Base-by-base conservation (phyloP, 2,113 vertebrate species). In the Prietella phreatophila region DNA sequence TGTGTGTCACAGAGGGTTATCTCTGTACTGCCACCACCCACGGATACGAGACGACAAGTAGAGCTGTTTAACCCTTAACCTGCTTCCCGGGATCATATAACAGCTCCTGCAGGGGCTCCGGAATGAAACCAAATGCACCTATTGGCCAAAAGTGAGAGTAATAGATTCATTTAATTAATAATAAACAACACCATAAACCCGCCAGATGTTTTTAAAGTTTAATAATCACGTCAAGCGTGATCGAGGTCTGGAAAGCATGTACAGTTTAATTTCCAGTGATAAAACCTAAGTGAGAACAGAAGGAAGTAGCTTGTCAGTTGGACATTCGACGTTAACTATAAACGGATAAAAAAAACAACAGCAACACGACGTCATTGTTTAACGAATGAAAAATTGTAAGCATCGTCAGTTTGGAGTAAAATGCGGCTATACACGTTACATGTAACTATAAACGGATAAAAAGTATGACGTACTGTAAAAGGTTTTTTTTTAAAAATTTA, bases 31-130 rank as follows among this genome's bases (percentile, higher is more conserved):
- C 88, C 89, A 84, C 90, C 90, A 69, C 89, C 87, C 63, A 90
- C 90, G 25, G 89, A 87, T 93, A 87, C 60, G 30, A 87, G 85
- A 71, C 89, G 82, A 88, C 89, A 89, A 90, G 90, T 85, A 84
- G 83, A 90, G 89, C 87, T 88, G 76, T 89, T 92, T 93, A 93
- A 93, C 91, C 92, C 91, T 91, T 92, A 92, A 92, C 86, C 90
- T 89, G 87, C 87, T 85, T 60, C 79, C 75, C 71, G 20, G 79
- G 88, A 87, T 87, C 85, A 42, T 69, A 50, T 82, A 85, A 89
- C 81, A 81, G 81, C 84, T 81, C 80, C 82, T 53, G 30, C 83
- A 76, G 89, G 30, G 60, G 15, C 53, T 14, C 61, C 84, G 9
- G 67, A 53, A 47, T n/a, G 13, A 60, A 25, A 5, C 30, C 56